A percentile compares a stretch with the other conserved stretches of the same genome.
Evolutionary conservation across 1,140 invertebrate species (phyloP).

Genomic region (Rhopalosiphum maidis): DNA sequence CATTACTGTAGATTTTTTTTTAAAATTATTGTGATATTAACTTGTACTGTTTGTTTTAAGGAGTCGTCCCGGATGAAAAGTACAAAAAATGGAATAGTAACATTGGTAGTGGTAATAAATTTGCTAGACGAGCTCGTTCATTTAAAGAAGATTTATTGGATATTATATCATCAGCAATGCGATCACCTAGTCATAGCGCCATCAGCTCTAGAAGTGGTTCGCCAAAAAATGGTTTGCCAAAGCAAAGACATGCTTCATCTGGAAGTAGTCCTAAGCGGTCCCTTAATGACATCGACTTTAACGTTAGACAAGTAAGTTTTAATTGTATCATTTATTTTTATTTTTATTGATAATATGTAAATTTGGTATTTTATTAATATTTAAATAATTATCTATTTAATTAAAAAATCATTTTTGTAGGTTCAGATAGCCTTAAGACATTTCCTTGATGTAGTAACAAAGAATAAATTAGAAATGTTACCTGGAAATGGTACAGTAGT

Average conservation of each 20-base stretch:
- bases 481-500: slow-evolving; percentile 91
- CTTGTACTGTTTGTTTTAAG: slow-evolving; percentile 5
- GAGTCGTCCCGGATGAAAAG: slow-evolving; percentile 44
- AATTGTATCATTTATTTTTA: slow-evolving; percentile 25
- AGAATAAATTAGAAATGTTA: slow-evolving; percentile 89
- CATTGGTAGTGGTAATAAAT: slow-evolving; percentile 71
- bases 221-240: slow-evolving; percentile 64
- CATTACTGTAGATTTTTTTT: neutral
- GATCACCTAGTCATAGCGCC: slow-evolving; percentile 67
- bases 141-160: slow-evolving; percentile 92
- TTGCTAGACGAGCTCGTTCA: slow-evolving; percentile 82
- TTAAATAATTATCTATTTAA: neutral
- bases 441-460: slow-evolving; percentile 88
- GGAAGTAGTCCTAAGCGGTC: slow-evolving; percentile 63
- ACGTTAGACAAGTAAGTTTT: slow-evolving; percentile 69
- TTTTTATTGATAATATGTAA: slow-evolving; percentile 1
- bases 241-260: slow-evolving; percentile 61
- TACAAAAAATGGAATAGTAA: slow-evolving; percentile 54
- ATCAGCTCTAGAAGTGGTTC: slow-evolving; percentile 62
- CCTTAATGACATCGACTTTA: slow-evolving; percentile 69
- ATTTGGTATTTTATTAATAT: neutral
- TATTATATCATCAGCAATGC: slow-evolving; percentile 83
- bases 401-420: slow-evolving; percentile 63
- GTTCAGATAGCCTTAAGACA: slow-evolving; percentile 82
- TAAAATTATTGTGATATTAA: neutral